phyloP scores from a whole-genome alignment of 2,113 vertebrate genomes.

The Hoplias malabaricus region DNA sequence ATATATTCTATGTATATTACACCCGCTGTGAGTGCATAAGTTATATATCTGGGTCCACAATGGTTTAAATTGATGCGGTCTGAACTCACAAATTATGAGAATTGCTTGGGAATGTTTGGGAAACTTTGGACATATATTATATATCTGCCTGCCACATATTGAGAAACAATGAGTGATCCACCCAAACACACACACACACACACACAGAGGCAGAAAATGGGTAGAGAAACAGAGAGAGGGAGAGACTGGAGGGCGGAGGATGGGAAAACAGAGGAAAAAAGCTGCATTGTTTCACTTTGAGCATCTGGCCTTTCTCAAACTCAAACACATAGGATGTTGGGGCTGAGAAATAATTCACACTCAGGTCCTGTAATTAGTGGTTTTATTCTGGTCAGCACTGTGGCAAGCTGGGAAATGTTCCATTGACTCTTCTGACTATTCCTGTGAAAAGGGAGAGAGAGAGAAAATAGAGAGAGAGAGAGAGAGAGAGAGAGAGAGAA shows the following conservation, averaged over 20 bases:
- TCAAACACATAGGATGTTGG: conserved; percentile 45
- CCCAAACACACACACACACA: too few species aligned
- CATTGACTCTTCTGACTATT: conserved; percentile 19
- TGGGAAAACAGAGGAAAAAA: conserved; percentile 47
- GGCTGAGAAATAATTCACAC: conserved; percentile 58
- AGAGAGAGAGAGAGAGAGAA: conserved; percentile 44
- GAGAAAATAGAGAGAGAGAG: conserved; percentile 26
- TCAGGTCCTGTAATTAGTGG: conserved; percentile 64
- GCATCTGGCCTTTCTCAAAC: conserved; percentile 72
- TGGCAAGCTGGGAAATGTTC: conserved; percentile 51
- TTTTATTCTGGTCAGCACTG: conserved; percentile 65
- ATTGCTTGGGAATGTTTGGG: too few species aligned
- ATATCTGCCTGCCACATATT: too few species aligned
- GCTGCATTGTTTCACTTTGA: conserved; percentile 61
- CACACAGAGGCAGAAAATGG: too few species aligned
- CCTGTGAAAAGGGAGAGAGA: conserved; percentile 39
- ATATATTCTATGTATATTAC: too few species aligned
- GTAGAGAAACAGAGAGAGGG: conserved; percentile 17
- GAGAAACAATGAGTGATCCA: too few species aligned
- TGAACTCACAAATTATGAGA: too few species aligned
- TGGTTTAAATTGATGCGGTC: too few species aligned
- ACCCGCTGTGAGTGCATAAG: too few species aligned
- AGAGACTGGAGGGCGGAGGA: conserved; percentile 1
- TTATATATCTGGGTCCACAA: too few species aligned
- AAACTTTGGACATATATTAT: too few species aligned